phyloP scores from a whole-genome alignment of 2,113 vertebrate genomes.

The Atrichornis clamosus region DNA sequence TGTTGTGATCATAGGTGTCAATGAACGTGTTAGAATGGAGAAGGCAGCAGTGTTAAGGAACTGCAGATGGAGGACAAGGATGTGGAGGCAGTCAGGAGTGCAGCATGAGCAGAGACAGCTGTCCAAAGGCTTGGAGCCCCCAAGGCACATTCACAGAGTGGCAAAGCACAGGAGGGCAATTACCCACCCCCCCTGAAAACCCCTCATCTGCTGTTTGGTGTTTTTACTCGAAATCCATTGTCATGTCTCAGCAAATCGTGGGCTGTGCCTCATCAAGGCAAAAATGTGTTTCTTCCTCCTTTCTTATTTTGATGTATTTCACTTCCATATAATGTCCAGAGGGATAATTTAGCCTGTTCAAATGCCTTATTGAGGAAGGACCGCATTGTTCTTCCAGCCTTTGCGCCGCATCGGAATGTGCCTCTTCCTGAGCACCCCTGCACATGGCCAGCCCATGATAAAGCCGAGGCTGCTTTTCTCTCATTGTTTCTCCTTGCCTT shows the following conservation, averaged over 20 bases:
- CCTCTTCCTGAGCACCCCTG: slow-evolving; percentile 13
- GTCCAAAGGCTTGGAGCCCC: background rate
- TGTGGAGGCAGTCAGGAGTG: background rate
- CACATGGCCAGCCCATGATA: background rate
- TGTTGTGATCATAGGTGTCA: background rate
- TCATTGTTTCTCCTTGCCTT: slow-evolving; percentile 25
- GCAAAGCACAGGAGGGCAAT: background rate
- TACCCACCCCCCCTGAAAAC: background rate
- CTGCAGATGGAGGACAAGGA: background rate
- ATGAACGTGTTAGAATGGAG: background rate
- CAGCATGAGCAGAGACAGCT: background rate
- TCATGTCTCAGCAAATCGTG: background rate
- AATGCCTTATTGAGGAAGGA: slow-evolving; percentile 57
- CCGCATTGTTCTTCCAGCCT: slow-evolving; percentile 48
- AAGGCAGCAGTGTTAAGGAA: background rate
- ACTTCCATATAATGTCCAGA: slow-evolving; percentile 61
- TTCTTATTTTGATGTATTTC: slow-evolving; percentile 63
- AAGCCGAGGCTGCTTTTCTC: slow-evolving; percentile 18
- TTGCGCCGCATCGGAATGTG: background rate
- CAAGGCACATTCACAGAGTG: background rate
- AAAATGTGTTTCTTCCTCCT: slow-evolving; percentile 59
- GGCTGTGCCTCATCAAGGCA: slow-evolving; percentile 43
- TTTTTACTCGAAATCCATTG: slow-evolving; percentile 13
- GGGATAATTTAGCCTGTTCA: slow-evolving; percentile 56
- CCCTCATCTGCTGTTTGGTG: background rate